Evolutionary conservation across 2,797 vertebrate species (phyloP), one percentile per base, ranked within the genome.

Genomic region (Scomberomorus guttatus): DNA sequence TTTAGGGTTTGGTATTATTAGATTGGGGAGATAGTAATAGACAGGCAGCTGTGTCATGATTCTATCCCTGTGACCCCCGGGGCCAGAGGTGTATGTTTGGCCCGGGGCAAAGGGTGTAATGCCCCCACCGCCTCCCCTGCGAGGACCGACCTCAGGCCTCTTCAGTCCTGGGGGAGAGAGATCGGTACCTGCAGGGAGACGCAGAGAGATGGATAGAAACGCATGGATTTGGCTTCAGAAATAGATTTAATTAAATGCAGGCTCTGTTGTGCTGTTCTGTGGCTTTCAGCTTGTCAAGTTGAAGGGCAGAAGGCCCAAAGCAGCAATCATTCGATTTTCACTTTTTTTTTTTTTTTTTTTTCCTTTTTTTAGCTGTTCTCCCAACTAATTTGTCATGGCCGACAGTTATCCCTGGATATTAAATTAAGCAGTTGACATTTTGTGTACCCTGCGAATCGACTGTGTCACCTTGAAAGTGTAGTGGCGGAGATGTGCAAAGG

Each of bases 31-130:
- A 90, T 66, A 37, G 83, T 93, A 92, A 93, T 90, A 89, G 93
- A 95, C 91, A 93, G 81, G 73, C 90, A 89, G 92, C 92, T 90
- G 87, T 85, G 88, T 94, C 89, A 91, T 89, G 89, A 80, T 83
- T 90, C 82, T 71, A 42, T 81, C 54, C 63, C 20, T 11, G 55
- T 87, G 90, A 89, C 87, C 91, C 91, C 62, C 12, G 5, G 51
- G 92, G 91, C 67, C 79, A 89, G 74, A 90, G 93, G 82, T 86
- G 77, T 46, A 70, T 89, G 90, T 90, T 86, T 78, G 79, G 77
- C 90, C 82, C 17, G 17, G 57, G 80, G 87, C 67, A 5, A 79
- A 17, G 52, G 64, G 68, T 89, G 80, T 87, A 83, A 87, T 73
- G 27, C 56, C 46, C 74, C 69, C 44, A 20, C 56, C 25, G 10